phyloP scores from a whole-genome alignment of 2,797 vertebrate genomes.

The Protosalanx chinensis region DNA sequence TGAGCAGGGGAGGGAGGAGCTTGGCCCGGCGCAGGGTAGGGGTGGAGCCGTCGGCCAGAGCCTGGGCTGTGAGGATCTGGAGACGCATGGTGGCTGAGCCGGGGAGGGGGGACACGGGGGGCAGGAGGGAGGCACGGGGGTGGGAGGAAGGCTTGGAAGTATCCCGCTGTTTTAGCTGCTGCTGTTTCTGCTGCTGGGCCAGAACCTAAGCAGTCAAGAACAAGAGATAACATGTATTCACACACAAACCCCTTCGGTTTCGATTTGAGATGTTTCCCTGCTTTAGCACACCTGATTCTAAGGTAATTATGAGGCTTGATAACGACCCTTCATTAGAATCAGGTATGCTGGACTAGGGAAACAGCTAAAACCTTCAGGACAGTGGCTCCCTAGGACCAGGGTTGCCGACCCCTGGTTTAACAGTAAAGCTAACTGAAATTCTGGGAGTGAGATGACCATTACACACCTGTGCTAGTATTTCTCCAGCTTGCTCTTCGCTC shows the following conservation, averaged over 20 bases:
- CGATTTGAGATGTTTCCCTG: too few relatives aligned
- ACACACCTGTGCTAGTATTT: constrained; percentile 77
- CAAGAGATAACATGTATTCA: background rate
- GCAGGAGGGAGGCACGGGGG: constrained; percentile 58
- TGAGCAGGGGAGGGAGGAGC: constrained; percentile 56
- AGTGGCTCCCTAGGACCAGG: too few relatives aligned
- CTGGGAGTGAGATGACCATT: constrained; percentile 23
- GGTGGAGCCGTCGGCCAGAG: constrained; percentile 68
- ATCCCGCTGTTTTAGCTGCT: constrained; percentile 57
- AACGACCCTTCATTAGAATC: too few relatives aligned
- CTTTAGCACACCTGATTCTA: too few relatives aligned
- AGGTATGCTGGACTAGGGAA: too few relatives aligned
- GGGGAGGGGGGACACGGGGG: constrained; percentile 58
- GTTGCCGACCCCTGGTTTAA: too few relatives aligned
- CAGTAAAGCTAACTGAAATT: background rate
- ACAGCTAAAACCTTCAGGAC: too few relatives aligned
- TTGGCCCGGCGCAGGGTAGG: constrained; percentile 57
- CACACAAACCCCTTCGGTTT: background rate
- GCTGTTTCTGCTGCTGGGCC: constrained; percentile 66
- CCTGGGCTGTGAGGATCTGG: constrained; percentile 79
- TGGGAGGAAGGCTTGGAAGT: constrained; percentile 42
- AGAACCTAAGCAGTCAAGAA: constrained; percentile 60
- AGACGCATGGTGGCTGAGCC: constrained; percentile 79
- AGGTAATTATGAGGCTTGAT: too few relatives aligned
- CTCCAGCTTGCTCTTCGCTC: constrained; percentile 78